These are phyloP conservation scores for Grallaria varia DNA, from an alignment of 2,113 vertebrate genomes.

Conservation along the genomic window DNA sequence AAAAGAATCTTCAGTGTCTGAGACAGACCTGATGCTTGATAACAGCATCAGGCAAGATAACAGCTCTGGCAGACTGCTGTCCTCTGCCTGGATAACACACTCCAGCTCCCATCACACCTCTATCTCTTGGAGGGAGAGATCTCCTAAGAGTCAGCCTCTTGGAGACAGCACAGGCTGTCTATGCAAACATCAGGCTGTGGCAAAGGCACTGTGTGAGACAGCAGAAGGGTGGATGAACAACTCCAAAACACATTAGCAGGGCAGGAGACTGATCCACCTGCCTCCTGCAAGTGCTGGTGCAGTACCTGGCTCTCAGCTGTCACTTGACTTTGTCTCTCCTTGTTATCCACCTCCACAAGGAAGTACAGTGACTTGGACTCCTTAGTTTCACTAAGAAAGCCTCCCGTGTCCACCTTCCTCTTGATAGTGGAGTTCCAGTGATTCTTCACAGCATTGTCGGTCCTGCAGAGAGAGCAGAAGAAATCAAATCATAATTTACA, in stretches of 20 bases:
- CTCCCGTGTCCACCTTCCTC: slow-evolving; percentile 90
- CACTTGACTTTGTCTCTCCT: slow-evolving; percentile 62
- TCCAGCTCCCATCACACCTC: background rate
- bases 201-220: background rate
- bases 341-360: slow-evolving; percentile 79
- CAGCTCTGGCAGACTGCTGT: background rate
- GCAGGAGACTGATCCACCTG: background rate
- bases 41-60: background rate
- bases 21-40: background rate
- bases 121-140: background rate
- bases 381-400: slow-evolving; percentile 80
- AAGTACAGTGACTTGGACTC: slow-evolving; percentile 67
- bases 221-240: background rate
- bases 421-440: slow-evolving; percentile 99
- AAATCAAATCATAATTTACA: background rate
- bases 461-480: slow-evolving; percentile 72
- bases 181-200: background rate
- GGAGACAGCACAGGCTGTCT: background rate
- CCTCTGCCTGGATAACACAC: background rate
- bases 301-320: slow-evolving; percentile 67
- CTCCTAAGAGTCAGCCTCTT: background rate
- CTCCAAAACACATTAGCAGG: background rate
- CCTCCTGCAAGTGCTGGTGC: background rate
- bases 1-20: background rate
- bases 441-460: slow-evolving; percentile 98